Evolutionary conservation across 2,797 vertebrate genomes (phyloP).

Genomic region (Pristis pectinata): DNA sequence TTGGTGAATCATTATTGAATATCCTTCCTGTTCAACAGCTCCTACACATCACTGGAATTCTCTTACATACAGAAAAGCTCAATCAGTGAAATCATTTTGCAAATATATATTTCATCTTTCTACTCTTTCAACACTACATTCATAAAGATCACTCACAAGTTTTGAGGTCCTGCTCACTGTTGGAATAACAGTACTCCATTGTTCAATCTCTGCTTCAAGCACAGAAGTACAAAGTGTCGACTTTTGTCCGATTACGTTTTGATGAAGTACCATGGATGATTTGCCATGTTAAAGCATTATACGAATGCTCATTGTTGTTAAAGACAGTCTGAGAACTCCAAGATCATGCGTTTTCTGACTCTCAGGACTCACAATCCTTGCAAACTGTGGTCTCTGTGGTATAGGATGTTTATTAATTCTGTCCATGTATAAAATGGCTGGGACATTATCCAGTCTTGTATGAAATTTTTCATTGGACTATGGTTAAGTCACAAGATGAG

Average conservation of each 20-base stretch:
- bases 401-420: not conserved
- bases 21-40: not conserved
- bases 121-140: not conserved
- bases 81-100: not conserved
- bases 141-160: conserved; percentile 22
- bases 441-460: not conserved
- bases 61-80: not conserved
- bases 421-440: not conserved
- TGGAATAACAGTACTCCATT: conserved; percentile 26
- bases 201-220: not conserved
- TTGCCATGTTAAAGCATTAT: not conserved
- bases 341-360: not conserved
- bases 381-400: not conserved
- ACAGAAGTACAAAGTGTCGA: not conserved
- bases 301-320: not conserved
- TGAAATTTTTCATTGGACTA: not conserved
- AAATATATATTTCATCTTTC: not conserved
- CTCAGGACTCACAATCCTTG: not conserved
- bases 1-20: not conserved
- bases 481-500: not conserved
- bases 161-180: conserved; percentile 16
- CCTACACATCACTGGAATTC: not conserved
- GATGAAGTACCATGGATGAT: not conserved
- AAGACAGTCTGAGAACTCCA: not conserved
- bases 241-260: not conserved